Base-by-base conservation (phyloP, 2,113 vertebrate genomes). In the Neogobius melanostomus region DNA sequence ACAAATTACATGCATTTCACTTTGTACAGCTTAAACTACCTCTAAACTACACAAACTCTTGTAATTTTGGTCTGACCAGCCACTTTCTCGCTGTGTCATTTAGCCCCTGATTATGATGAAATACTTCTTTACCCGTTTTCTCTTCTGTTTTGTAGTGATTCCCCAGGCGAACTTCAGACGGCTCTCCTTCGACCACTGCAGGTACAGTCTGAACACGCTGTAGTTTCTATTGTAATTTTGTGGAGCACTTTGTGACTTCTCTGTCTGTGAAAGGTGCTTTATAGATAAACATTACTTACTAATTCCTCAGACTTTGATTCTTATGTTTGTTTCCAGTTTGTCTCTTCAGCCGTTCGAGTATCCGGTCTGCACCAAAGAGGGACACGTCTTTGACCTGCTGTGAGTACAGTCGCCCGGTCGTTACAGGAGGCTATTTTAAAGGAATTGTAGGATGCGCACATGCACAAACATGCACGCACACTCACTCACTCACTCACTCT, bases 121-220 rank as follows among this genome's bases (percentile, higher is more conserved):
- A 50, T 53, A 74, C 14, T 21, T 1, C 14, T 21, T 1, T 2
- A 44, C 1, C 8, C 11, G 21, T 2, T 21, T 47, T 46, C 50
- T 61, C 48, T 1, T 2, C 43, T 66, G 72, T 4, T 49, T 50
- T 71, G 15, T 85, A 99, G 98, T 95, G 78, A 92, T 97, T 56
- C 95, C 97, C 12, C 90, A 93, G 72, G 66, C 94, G 46, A 95
- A 96, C 87, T 99, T 99, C 82, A 93, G 95, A 42, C 94, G 96
- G 4, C 93, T 99, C 42, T 93, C 96, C 0, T 99, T 99, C 78
- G 97, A 99, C 86, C 97, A 99, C 81, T 98, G 97, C 93, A 98
- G 97, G 98, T 98, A 85, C 74, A 51, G 2, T 4, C 7, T 47
- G 46, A 47, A 14, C 12, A 14, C 21, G 21, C 21, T 21, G 21